A percentile compares a stretch with the other conserved stretches of the same genome.
Evolutionary conservation across 1,140 invertebrate genomes (phyloP).

Genomic region (Augochlora pura): DNA sequence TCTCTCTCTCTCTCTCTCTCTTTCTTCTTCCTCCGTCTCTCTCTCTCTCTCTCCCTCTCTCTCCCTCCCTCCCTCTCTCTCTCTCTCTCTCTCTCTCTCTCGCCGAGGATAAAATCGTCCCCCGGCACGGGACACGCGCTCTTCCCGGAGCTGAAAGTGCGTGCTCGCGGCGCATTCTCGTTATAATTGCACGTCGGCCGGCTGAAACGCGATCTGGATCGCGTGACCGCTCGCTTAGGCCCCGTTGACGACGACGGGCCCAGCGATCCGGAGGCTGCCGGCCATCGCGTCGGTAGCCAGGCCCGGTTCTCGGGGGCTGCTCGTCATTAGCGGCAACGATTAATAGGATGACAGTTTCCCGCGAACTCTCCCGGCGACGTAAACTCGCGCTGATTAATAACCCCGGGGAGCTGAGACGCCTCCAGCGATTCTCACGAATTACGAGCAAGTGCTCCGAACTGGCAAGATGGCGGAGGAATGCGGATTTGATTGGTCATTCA

Average conservation of each 20-base stretch:
- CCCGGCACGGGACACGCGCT: slow-evolving; percentile 46
- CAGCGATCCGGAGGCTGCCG: slow-evolving; percentile 9
- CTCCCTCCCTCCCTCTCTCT: too few relatives aligned
- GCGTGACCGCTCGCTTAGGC: slow-evolving; percentile 57
- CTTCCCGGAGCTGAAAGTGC: slow-evolving; percentile 56
- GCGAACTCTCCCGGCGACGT: slow-evolving; percentile 31
- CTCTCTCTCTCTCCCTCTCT: too few relatives aligned
- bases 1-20: too few relatives aligned
- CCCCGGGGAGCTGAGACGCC: slow-evolving; percentile 23
- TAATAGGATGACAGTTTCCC: slow-evolving; percentile 69
- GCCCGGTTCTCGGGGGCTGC: slow-evolving; percentile 24
- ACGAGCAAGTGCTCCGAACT: too few relatives aligned
- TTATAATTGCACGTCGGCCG: slow-evolving; percentile 66
- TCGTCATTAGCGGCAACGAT: slow-evolving; percentile 70
- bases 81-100: background rate
- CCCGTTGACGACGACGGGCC: slow-evolving; percentile 43
- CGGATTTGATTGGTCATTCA: too few relatives aligned
- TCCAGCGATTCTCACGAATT: background rate
- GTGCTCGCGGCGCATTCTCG: slow-evolving; percentile 67
- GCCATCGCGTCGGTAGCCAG: slow-evolving; percentile 5
- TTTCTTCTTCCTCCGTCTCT: too few relatives aligned
- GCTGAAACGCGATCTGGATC: slow-evolving; percentile 65
- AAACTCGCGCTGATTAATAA: slow-evolving; percentile 56
- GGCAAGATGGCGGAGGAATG: too few relatives aligned
- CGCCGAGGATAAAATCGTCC: slow-evolving; percentile 29